A percentile compares a stretch with the other conserved stretches of the same genome.
Evolutionary conservation across 1,140 invertebrate genomes (phyloP).

Genomic region (Panagrolaimus sp.): DNA sequence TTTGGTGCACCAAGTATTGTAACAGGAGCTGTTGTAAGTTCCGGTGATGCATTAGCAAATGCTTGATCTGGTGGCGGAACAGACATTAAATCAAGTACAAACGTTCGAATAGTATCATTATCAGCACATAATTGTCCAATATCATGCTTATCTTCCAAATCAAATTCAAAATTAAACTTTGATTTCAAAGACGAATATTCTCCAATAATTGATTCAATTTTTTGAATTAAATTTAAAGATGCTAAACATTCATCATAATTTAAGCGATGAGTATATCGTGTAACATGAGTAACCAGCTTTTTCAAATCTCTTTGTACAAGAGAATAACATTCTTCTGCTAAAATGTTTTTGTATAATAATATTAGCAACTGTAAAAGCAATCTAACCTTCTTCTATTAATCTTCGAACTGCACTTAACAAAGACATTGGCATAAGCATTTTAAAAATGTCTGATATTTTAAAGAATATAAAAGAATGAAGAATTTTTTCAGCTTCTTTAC

Average conservation of each 20-base stretch:
- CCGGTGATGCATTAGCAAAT: slow-evolving; percentile 1
- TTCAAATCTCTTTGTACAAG: background rate
- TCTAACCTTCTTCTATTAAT: slow-evolving; percentile 19
- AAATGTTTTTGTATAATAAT: background rate
- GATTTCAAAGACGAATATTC: background rate
- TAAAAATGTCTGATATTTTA: slow-evolving; percentile 21
- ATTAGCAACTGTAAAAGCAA: no score
- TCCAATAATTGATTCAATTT: background rate
- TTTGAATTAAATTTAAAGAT: background rate
- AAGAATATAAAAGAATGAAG: slow-evolving; percentile 17
- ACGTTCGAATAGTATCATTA: background rate
- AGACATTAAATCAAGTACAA: slow-evolving; percentile 5
- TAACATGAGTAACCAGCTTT: background rate
- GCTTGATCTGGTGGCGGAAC: background rate
- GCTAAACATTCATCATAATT: background rate
- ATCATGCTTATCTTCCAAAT: background rate
- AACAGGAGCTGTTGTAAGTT: background rate
- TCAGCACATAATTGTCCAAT: background rate
- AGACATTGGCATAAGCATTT: slow-evolving; percentile 19
- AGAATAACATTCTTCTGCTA: background rate
- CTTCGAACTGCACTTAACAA: slow-evolving; percentile 17
- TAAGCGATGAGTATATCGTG: background rate
- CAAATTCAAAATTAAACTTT: background rate
- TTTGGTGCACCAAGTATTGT: slow-evolving; percentile 4
- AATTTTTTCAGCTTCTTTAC: slow-evolving; percentile 79